phyloP scores from a whole-genome alignment of 1,140 invertebrate genomes.

The Meloidogyne exigua region DNA sequence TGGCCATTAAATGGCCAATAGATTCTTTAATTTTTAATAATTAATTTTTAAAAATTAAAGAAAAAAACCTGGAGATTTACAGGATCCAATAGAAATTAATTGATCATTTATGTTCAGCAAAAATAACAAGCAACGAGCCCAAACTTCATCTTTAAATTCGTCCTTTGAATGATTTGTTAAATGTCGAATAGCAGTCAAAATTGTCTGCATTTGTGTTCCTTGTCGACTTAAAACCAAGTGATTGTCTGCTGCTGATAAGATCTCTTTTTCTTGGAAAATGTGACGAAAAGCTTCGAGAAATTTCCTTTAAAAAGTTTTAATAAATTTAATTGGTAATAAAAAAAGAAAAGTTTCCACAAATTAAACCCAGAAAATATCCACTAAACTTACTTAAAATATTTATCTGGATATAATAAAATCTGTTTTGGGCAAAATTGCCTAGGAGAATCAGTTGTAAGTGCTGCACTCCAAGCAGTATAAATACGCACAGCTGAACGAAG shows the following conservation, averaged over 20 bases:
- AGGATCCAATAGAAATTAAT: constrained; percentile 18
- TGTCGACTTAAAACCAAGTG: constrained; percentile 30
- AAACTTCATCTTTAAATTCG: constrained; percentile 46
- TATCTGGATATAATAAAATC: constrained; percentile 27
- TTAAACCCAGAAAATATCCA: not conserved
- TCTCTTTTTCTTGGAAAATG: constrained; percentile 32
- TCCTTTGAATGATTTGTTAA: constrained; percentile 29
- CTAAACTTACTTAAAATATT: constrained; percentile 49
- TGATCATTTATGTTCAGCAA: constrained; percentile 36
- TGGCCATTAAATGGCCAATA: constrained; percentile 39
- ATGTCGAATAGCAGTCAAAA: constrained; percentile 36
- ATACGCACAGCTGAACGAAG: constrained; percentile 46
- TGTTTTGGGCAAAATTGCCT: constrained; percentile 44
- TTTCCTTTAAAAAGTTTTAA: too few species aligned
- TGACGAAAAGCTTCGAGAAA: constrained; percentile 46
- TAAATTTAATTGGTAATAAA: too few species aligned
- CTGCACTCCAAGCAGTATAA: constrained; percentile 46
- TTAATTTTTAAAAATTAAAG: not conserved
- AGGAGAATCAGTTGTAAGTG: constrained; percentile 36
- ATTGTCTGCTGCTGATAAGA: not conserved
- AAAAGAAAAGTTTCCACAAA: not conserved
- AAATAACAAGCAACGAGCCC: constrained; percentile 43
- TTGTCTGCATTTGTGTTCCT: constrained; percentile 48
- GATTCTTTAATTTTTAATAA: constrained; percentile 33
- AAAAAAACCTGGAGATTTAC: constrained; percentile 20